A percentile compares a stretch with the other conserved stretches of the same genome.
Evolutionary conservation across 2,113 vertebrate species (phyloP).

Genomic region (Bubo blakistoni): DNA sequence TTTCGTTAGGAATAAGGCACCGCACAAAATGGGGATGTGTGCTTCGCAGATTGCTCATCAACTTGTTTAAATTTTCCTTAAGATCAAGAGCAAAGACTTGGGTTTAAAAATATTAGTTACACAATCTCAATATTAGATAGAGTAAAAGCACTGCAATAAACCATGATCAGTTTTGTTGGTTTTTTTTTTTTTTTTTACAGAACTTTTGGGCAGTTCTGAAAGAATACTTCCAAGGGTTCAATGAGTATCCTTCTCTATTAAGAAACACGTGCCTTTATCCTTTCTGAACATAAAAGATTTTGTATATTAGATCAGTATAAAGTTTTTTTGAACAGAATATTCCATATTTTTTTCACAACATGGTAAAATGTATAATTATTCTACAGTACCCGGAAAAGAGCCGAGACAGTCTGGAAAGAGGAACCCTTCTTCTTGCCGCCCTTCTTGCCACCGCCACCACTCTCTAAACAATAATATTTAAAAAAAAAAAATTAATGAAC

Average conservation of each 20-base stretch:
- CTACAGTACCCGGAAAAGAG: conserved; percentile 83
- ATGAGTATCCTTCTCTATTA: not conserved
- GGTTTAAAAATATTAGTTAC: not conserved
- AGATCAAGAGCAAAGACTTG: not conserved
- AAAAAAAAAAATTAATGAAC: not conserved
- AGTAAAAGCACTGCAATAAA: not conserved
- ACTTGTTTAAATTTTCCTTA: conserved; percentile 63
- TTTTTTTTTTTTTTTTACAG: not conserved
- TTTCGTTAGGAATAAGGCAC: conserved; percentile 60
- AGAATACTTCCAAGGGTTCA: not conserved
- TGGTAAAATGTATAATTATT: not conserved
- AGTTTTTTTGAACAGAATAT: not conserved
- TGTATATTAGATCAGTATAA: not conserved
- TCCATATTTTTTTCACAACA: not conserved
- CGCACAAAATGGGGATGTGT: conserved; percentile 62
- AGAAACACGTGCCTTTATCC: not conserved
- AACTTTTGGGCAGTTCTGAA: not conserved
- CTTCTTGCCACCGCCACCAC: conserved; percentile 75
- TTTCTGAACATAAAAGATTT: not conserved
- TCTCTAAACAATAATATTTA: not conserved
- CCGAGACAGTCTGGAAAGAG: conserved; percentile 95
- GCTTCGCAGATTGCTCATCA: conserved; percentile 59
- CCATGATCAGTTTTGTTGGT: not conserved
- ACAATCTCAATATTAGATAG: not conserved
- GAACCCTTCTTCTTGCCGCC: conserved; percentile 92